Base-by-base conservation (phyloP, 2,797 vertebrate species). In the Phyllotis vaccarum region DNA sequence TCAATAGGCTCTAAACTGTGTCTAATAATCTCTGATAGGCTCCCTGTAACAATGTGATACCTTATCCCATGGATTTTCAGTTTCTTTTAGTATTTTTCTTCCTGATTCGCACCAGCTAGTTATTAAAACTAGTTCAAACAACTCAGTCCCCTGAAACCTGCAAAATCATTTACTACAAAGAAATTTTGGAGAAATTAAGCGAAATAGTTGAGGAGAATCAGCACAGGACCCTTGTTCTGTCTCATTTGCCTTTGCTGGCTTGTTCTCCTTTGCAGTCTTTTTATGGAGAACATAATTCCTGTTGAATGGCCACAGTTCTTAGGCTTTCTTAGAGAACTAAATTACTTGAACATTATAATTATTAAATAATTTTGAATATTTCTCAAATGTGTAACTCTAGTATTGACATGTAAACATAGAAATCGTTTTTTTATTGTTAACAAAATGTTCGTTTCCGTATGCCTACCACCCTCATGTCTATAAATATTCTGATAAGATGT, bases 261-360 rank as follows among this genome's bases (percentile, higher is more conserved):
- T 10, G 6, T 24, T 10, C 79, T 78, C 31, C 27, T 78, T 72
- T 81, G 31, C 0, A 27, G 5, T 58, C 12, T 16, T 8, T 52
- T 56, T 49, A 1, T 52, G 80, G 2, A 76, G 75, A 76, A 29
- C 2, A 58, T 49, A 74, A 14, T 1, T 22, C 19, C 17, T 58
- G 13, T 87, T 10, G 24, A 27, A 52, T 19, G 91, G 9, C 66
- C 12, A n/a, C 46, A 79, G 37, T 54, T 6, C 4, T 85, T n/a
- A 68, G 29, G 27, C n/a, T 92, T 95, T 92, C 17, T 85, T 74
- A 29, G 66, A 90, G 37, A 93, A 37, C 13, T 37, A 58, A 70
- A 34, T 90, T 89, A 54, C 3, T 64, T 46, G 6, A 75, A n/a
- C 1, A 90, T 4, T 74, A 76, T 52, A 22, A 79, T 49, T 80